Evolutionary conservation across 2,113 vertebrate genomes (phyloP).

Genomic region (Willisornis vidua): DNA sequence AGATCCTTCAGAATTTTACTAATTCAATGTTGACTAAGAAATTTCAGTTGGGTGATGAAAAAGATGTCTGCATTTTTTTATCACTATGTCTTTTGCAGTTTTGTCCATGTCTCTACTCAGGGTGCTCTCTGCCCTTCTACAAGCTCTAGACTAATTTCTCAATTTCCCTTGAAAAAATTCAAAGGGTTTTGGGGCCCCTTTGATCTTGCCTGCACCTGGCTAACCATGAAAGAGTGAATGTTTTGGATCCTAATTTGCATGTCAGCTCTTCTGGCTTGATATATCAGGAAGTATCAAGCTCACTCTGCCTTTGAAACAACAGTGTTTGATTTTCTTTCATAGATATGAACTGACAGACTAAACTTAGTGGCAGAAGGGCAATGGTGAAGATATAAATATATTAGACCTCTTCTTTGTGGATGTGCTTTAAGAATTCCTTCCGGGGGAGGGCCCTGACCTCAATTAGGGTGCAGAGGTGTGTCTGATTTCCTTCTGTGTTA

Average conservation of each 20-base stretch:
- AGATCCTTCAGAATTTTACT: not conserved
- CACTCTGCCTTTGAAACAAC: slow-evolving; percentile 16
- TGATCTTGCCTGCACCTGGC: slow-evolving; percentile 30
- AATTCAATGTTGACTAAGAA: not conserved
- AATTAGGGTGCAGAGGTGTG: not conserved
- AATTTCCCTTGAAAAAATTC: not conserved
- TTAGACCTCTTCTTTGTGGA: not conserved
- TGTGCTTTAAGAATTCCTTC: not conserved
- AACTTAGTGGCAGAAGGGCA: slow-evolving; percentile 7
- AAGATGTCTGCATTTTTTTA: not conserved
- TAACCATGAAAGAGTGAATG: not conserved
- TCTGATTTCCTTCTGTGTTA: not conserved
- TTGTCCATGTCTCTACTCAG: not conserved
- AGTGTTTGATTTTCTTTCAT: slow-evolving; percentile 1
- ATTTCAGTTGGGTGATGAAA: not conserved
- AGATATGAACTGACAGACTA: not conserved
- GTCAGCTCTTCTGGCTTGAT: not conserved
- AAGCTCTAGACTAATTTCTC: not conserved
- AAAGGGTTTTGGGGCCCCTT: slow-evolving; percentile 14
- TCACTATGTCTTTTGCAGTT: not conserved
- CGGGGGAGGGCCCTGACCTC: not conserved
- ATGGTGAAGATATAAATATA: not conserved
- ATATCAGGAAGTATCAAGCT: not conserved
- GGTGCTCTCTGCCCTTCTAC: not conserved
- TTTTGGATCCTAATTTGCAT: slow-evolving; percentile 30